Evolutionary conservation across 2,888 invertebrate genomes (phyloP).

Genomic region (Oscheius onirici): DNA sequence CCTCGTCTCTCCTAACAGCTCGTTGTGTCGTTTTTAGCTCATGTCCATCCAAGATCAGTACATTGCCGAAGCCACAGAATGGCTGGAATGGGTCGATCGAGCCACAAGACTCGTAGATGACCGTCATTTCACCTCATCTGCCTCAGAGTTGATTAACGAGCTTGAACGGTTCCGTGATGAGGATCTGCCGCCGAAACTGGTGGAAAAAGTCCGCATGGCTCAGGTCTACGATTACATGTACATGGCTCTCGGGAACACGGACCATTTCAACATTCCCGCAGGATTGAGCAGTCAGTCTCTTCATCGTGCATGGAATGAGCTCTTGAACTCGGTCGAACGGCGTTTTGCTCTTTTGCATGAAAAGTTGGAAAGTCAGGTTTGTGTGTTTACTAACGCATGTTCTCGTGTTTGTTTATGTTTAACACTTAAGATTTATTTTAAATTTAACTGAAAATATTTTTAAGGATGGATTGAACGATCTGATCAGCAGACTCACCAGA

Average conservation of each 20-base stretch:
- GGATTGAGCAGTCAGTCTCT: constrained; percentile 72
- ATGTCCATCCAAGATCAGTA: constrained; percentile 61
- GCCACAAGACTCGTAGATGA: constrained; percentile 62
- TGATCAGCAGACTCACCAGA: constrained; percentile 63
- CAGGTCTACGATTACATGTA: constrained; percentile 80
- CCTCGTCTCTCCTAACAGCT: constrained; percentile 24
- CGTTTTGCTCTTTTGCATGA: constrained; percentile 55
- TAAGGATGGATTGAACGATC: constrained; percentile 61
- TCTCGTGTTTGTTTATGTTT: constrained; percentile 1
- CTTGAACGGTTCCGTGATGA: constrained; percentile 91
- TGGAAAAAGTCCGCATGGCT: constrained; percentile 87
- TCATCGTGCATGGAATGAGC: constrained; percentile 72
- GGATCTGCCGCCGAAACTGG: constrained; percentile 88
- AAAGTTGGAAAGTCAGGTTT: constrained; percentile 50
- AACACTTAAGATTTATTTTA: neutral
- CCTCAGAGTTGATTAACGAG: constrained; percentile 80
- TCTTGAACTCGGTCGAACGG: constrained; percentile 60
- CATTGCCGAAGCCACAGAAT: constrained; percentile 63
- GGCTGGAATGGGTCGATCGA: constrained; percentile 63
- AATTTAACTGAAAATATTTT: no score
- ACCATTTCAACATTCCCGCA: constrained; percentile 65
- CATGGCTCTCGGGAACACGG: constrained; percentile 55
- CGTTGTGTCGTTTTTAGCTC: constrained; percentile 48
- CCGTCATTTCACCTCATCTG: constrained; percentile 50
- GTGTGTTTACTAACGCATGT: constrained; percentile 15